Evolutionary conservation across 2,888 invertebrate genomes (phyloP).

Genomic region (Busseola fusca): DNA sequence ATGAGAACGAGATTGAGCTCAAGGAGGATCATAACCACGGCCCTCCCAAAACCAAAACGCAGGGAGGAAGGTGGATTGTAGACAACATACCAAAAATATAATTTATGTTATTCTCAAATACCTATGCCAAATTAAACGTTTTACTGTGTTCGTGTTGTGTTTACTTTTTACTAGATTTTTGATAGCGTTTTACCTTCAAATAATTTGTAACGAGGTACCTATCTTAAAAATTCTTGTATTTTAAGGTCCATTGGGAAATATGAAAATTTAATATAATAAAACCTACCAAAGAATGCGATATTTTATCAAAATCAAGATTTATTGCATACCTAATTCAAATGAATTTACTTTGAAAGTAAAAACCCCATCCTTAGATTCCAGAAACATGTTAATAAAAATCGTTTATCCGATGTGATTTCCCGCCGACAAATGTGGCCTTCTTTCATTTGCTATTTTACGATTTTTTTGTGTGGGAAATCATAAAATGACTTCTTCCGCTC

Average conservation of each 20-base stretch:
- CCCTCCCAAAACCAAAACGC: constrained; percentile 65
- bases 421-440: too few species aligned
- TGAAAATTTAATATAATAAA: background rate
- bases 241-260: too few species aligned
- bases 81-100: constrained; percentile 21
- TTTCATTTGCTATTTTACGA: too few species aligned
- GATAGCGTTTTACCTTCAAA: background rate
- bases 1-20: constrained; percentile 28
- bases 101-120: constrained; percentile 7
- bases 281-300: background rate
- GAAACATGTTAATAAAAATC: background rate
- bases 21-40: constrained; percentile 50
- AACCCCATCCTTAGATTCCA: background rate
- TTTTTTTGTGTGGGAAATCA: too few species aligned
- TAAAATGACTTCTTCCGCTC: too few species aligned
- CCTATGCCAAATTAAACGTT: constrained; percentile 48
- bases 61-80: constrained; percentile 52
- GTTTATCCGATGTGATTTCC: too few species aligned
- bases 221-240: background rate
- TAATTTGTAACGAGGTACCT: background rate
- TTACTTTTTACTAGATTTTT: background rate
- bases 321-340: background rate
- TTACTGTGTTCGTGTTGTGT: constrained; percentile 20
- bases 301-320: too few species aligned
- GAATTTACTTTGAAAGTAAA: background rate